Conservation (phyloP, 2,888 invertebrate genomes). For the Sycophila texana region DNA sequence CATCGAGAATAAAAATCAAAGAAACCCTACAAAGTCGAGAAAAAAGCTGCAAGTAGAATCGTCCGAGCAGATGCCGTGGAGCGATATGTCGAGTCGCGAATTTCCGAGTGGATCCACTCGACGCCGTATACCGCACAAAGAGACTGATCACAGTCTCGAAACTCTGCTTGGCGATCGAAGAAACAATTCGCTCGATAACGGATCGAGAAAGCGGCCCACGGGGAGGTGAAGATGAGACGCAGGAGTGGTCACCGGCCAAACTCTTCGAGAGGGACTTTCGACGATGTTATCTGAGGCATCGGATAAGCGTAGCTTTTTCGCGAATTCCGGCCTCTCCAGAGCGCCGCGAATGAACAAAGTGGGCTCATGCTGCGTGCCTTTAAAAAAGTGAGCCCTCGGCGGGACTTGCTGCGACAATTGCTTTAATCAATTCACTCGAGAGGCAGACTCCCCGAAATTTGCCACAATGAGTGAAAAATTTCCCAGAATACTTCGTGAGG, state of each 20-base stretch:
- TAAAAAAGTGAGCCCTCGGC: conserved; percentile 13
- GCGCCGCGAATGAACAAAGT: neutral
- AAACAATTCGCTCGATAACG: conserved; percentile 57
- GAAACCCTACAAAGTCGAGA: conserved; percentile 3
- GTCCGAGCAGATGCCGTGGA: conserved; percentile 38
- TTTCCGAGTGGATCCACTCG: conserved; percentile 26
- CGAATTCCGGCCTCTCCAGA: neutral
- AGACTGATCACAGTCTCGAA: conserved; percentile 22
- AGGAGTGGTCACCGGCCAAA: conserved; percentile 14
- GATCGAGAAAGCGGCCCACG: conserved; percentile 55
- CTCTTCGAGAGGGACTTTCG: conserved; percentile 21
- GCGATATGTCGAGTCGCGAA: conserved; percentile 36
- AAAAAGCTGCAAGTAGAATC: conserved; percentile 28
- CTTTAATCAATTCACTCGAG: conserved; percentile 35
- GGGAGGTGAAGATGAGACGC: neutral
- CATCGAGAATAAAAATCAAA: neutral
- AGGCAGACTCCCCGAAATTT: neutral
- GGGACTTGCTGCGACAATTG: conserved; percentile 23
- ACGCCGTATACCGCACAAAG: conserved; percentile 30
- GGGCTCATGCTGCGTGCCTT: neutral
- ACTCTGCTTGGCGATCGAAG: conserved; percentile 39
- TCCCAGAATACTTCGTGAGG: neutral
- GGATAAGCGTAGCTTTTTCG: conserved; percentile 29
- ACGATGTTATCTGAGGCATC: conserved; percentile 39
- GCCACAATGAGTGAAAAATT: neutral